A percentile compares a stretch with the other conserved stretches of the same genome.
These are phyloP conservation scores for Melanotaenia boesemani DNA, from an alignment of 2,797 vertebrate species.

Conservation along the genomic window DNA sequence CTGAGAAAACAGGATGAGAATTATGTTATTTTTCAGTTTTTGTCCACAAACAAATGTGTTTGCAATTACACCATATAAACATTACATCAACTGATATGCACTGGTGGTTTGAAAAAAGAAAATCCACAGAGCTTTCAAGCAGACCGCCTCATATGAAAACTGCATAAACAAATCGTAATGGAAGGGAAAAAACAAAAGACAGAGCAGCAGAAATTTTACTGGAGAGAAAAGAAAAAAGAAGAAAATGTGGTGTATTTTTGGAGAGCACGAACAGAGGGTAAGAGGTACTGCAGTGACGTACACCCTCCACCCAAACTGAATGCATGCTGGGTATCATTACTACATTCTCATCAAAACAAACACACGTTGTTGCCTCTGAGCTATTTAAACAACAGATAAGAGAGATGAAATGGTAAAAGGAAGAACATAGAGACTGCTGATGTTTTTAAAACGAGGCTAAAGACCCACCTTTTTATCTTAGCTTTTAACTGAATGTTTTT, in stretches of 20 bases:
- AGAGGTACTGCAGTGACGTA: conserved; percentile 16
- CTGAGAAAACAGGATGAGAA: conserved; percentile 40
- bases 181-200: conserved; percentile 8
- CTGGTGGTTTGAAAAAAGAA: conserved; percentile 46
- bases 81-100: conserved; percentile 52
- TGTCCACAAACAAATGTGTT: conserved; percentile 61
- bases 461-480: too few species aligned
- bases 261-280: neutral
- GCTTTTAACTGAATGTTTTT: too few species aligned
- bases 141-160: conserved; percentile 58
- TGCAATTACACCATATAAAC: conserved; percentile 64
- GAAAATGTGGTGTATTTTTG: conserved; percentile 6
- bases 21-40: conserved; percentile 58
- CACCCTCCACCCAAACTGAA: conserved; percentile 16
- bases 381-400: conserved; percentile 40
- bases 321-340: conserved; percentile 59
- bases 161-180: conserved; percentile 42
- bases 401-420: conserved; percentile 11
- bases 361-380: conserved; percentile 56
- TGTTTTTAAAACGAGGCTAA: too few species aligned
- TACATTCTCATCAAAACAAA: conserved; percentile 64
- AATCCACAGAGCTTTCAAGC: conserved; percentile 40
- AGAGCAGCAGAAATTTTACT: conserved; percentile 20
- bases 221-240: conserved; percentile 1
- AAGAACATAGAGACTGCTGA: neutral